Conservation (phyloP, 2,797 vertebrate species). For the Intellagama lesueurii region DNA sequence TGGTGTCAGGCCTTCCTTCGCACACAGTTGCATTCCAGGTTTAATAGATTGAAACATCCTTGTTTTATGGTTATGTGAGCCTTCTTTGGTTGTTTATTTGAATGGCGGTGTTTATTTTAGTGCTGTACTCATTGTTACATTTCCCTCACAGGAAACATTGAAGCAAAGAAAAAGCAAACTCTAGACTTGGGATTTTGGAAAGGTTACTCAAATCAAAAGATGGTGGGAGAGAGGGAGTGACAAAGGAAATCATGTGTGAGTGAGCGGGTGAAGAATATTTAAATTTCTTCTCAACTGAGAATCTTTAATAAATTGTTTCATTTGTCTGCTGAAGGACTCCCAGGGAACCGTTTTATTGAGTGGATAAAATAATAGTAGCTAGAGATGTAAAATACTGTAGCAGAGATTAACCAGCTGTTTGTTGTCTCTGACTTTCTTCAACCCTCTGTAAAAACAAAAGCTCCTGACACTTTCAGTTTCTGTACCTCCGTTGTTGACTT, state of each 20-base stretch:
- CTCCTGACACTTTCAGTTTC: neutral
- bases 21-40: slow-evolving; percentile 52
- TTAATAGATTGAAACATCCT: slow-evolving; percentile 36
- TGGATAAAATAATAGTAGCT: slow-evolving; percentile 15
- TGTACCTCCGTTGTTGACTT: slow-evolving; percentile 4
- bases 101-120: slow-evolving; percentile 25
- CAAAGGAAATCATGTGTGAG: neutral
- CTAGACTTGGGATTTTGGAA: neutral
- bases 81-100: slow-evolving; percentile 7
- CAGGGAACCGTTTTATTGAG: slow-evolving; percentile 14
- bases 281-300: neutral
- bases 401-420: slow-evolving; percentile 24
- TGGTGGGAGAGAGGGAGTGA: neutral
- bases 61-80: slow-evolving; percentile 48
- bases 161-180: rapidly evolving
- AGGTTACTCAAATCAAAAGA: neutral
- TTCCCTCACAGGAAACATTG: neutral
- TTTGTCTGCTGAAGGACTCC: neutral
- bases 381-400: slow-evolving; percentile 27
- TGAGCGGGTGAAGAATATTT: neutral
- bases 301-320: rapidly evolving
- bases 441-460: slow-evolving; percentile 2
- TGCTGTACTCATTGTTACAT: neutral
- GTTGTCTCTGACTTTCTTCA: neutral
- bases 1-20: slow-evolving; percentile 49